Evolutionary conservation across 2,888 invertebrate genomes (phyloP).

Genomic region (Chymomyza caudatula): DNA sequence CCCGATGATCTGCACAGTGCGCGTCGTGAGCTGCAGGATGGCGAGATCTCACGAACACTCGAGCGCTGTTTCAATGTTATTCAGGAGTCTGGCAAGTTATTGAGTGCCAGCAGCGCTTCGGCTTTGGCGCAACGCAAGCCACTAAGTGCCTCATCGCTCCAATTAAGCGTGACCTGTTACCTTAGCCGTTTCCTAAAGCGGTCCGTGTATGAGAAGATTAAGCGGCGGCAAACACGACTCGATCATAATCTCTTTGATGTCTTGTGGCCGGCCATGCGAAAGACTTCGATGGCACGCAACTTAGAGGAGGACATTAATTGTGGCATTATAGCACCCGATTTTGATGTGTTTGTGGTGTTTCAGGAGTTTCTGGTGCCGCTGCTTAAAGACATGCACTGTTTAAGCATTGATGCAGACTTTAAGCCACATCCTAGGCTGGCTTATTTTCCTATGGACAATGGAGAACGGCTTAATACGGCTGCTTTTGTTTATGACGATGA

Average conservation of each 20-base stretch:
- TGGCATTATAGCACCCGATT: slow-evolving; percentile 90
- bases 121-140: slow-evolving; percentile 76
- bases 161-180: slow-evolving; percentile 80
- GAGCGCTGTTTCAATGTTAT: slow-evolving; percentile 87
- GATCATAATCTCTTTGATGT: slow-evolving; percentile 93
- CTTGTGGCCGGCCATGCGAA: slow-evolving; percentile 92
- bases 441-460: slow-evolving; percentile 77
- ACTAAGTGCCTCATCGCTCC: slow-evolving; percentile 81
- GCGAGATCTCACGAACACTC: slow-evolving; percentile 85
- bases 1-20: slow-evolving; percentile 87
- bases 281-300: slow-evolving; percentile 81
- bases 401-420: slow-evolving; percentile 83
- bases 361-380: slow-evolving; percentile 89
- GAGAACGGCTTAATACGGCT: slow-evolving; percentile 69
- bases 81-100: slow-evolving; percentile 79
- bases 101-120: slow-evolving; percentile 69
- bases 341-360: slow-evolving; percentile 90
- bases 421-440: slow-evolving; percentile 83
- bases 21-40: slow-evolving; percentile 84
- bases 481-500: slow-evolving; percentile 85
- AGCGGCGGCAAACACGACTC: slow-evolving; percentile 86
- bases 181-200: slow-evolving; percentile 87
- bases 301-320: slow-evolving; percentile 86
- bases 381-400: slow-evolving; percentile 87
- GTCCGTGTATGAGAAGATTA: slow-evolving; percentile 85